Conservation (phyloP, 2,797 vertebrate genomes). For the Scolopax rusticola region DNA sequence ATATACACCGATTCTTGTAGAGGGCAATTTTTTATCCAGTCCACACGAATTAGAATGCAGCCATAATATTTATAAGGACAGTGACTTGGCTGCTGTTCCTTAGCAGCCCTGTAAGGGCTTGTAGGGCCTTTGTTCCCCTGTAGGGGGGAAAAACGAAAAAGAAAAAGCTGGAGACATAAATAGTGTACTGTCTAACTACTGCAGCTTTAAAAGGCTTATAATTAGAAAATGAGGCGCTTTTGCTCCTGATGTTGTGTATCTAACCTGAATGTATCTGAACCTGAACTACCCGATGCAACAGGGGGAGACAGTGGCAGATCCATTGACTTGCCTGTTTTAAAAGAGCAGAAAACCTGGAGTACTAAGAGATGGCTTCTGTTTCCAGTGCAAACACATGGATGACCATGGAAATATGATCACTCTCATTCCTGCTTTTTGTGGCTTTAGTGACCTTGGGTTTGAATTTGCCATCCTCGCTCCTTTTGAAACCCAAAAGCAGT, state of each 20-base stretch:
- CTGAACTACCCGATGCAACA: not conserved
- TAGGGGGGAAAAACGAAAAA: not conserved
- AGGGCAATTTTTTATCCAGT: not conserved
- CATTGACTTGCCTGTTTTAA: not conserved
- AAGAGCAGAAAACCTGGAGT: not conserved
- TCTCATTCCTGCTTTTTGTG: not conserved
- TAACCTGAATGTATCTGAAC: not conserved
- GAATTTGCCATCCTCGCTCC: not conserved
- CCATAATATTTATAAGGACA: not conserved
- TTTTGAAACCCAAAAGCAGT: slow-evolving; percentile 3
- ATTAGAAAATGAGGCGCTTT: not conserved
- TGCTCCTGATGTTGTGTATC: not conserved
- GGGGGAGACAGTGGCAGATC: not conserved
- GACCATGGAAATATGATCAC: not conserved
- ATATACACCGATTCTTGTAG: not conserved
- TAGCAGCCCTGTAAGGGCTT: not conserved
- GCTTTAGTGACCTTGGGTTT: not conserved
- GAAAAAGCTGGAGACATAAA: not conserved
- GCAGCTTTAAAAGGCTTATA: not conserved
- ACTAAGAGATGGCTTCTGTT: not conserved
- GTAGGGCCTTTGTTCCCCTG: too few relatives aligned
- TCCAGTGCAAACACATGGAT: not conserved
- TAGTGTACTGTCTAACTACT: fast-evolving
- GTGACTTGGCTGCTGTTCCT: not conserved
- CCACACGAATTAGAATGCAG: not conserved